phyloP scores from a whole-genome alignment of 2,797 vertebrate genomes.

The Chanos chanos region DNA sequence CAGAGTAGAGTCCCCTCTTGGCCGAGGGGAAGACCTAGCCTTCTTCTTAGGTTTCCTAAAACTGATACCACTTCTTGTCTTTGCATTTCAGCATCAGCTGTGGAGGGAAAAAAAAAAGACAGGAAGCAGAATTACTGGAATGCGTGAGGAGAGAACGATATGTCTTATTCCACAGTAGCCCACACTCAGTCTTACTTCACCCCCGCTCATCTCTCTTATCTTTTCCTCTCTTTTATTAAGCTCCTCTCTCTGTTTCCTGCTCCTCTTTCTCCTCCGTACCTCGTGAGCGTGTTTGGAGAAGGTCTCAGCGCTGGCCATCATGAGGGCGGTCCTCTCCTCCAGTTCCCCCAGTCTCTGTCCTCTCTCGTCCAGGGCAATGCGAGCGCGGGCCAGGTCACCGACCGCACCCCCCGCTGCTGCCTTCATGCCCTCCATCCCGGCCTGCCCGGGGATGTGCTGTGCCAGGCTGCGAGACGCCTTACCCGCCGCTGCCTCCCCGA shows the following conservation, averaged over 20 bases:
- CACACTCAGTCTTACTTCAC: not conserved
- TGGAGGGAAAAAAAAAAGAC: conserved; percentile 43
- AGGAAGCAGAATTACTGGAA: not conserved
- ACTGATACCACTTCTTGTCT: conserved; percentile 99
- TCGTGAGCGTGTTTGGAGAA: conserved; percentile 97
- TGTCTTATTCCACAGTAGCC: not conserved
- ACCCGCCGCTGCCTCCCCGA: conserved; percentile 91
- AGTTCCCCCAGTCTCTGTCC: conserved; percentile 93
- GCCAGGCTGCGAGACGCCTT: conserved; percentile 92
- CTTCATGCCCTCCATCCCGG: conserved; percentile 85
- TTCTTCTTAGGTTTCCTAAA: conserved; percentile 68
- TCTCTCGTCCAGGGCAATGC: conserved; percentile 91
- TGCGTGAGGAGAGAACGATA: not conserved
- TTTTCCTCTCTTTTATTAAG: not conserved
- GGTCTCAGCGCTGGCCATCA: conserved; percentile 92
- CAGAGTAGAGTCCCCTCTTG: conserved; percentile 44
- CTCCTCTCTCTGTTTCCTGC: not conserved
- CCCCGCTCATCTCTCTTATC: not conserved
- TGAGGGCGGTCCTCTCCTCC: conserved; percentile 90
- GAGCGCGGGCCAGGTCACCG: conserved; percentile 86
- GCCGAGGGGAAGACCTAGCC: conserved; percentile 31
- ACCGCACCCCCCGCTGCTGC: conserved; percentile 85
- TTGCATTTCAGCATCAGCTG: conserved; percentile 98
- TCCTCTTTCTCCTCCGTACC: conserved; percentile 61
- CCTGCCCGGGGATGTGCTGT: conserved; percentile 93